A percentile compares a stretch with the other conserved stretches of the same genome.
Evolutionary conservation across 2,888 invertebrate species (phyloP).

Genomic region (Ochropacha duplaris): DNA sequence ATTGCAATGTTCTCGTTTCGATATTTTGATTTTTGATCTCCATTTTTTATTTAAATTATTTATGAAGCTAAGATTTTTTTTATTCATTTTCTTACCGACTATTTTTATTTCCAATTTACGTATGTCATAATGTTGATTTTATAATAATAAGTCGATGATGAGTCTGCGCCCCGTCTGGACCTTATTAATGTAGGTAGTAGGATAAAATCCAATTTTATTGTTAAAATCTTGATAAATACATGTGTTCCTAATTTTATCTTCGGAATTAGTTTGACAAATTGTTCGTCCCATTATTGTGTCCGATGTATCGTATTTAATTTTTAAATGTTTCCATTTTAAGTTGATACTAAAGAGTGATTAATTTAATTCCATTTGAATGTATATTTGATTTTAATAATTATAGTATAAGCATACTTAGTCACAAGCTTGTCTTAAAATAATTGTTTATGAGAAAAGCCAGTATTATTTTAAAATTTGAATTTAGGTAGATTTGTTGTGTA

Average conservation of each 20-base stretch:
- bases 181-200: not conserved
- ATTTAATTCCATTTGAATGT: not conserved
- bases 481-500: constrained; percentile 21
- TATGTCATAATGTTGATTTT: not conserved
- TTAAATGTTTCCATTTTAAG: not conserved
- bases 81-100: not conserved
- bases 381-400: constrained; percentile 7
- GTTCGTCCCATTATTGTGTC: not conserved
- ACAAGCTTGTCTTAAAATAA: constrained; percentile 16
- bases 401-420: constrained; percentile 16
- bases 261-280: too few relatives aligned
- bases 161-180: not conserved
- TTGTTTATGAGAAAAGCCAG: constrained; percentile 27
- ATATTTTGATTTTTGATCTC: constrained; percentile 5
- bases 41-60: constrained; percentile 1
- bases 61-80: not conserved
- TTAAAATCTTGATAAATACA: too few relatives aligned
- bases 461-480: constrained; percentile 29
- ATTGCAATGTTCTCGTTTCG: not conserved
- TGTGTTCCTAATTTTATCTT: too few relatives aligned
- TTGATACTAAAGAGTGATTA: not conserved
- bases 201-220: too few relatives aligned
- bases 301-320: not conserved
- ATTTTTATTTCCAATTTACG: not conserved
- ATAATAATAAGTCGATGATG: too few relatives aligned